Percentiles rank a stretch among this genome's conserved stretches.
Evolutionary conservation across 2,888 invertebrate species (phyloP).

Genomic region (Germaria angustata): DNA sequence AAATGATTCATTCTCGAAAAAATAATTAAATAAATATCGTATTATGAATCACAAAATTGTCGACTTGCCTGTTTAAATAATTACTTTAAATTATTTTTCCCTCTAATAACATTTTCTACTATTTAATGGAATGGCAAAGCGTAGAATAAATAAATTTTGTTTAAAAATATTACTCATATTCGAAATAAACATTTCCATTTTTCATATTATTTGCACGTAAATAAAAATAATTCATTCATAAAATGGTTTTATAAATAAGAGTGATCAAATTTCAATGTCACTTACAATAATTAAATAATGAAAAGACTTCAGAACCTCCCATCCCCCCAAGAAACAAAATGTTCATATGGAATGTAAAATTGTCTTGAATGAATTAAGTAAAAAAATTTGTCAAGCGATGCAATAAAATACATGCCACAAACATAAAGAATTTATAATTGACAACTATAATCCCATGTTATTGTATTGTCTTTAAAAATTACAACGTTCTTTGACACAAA

Average conservation of each 20-base stretch:
- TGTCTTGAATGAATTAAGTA: neutral
- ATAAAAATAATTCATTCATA: constrained; percentile 11
- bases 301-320: constrained; percentile 3
- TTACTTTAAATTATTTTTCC: neutral
- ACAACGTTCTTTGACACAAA: constrained; percentile 1
- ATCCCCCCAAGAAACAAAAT: neutral
- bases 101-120: constrained; percentile 1
- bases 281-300: constrained; percentile 18
- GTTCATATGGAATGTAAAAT: neutral
- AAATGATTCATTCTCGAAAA: neutral
- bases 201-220: neutral
- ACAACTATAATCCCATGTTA: constrained; percentile 48
- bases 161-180: constrained; percentile 20
- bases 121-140: neutral
- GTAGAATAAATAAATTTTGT: too few relatives aligned
- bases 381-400: neutral
- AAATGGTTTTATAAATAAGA: constrained; percentile 26
- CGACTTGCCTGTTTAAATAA: neutral
- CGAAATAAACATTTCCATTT: neutral
- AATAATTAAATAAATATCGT: neutral
- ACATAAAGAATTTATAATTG: constrained; percentile 60
- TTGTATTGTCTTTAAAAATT: constrained; percentile 46
- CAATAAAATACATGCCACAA: constrained; percentile 1
- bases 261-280: constrained; percentile 50
- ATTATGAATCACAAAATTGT: neutral